Percentiles rank a stretch among this genome's conserved stretches.
phyloP scores from a whole-genome alignment of 1,140 invertebrate genomes.

The Leptinotarsa undecemlineata region DNA sequence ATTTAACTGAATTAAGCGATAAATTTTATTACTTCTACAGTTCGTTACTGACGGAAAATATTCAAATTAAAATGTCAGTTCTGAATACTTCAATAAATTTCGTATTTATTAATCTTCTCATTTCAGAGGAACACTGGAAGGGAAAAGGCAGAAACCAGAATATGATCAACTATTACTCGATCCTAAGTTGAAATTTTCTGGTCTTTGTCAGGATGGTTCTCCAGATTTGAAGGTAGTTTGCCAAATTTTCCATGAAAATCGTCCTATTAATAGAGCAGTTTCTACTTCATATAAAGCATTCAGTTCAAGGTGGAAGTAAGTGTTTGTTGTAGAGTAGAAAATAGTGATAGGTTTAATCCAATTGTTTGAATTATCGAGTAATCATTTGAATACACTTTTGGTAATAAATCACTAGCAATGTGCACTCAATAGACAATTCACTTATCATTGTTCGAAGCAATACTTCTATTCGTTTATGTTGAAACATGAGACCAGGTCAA shows the following conservation, averaged over 20 bases:
- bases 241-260: slow-evolving; percentile 84
- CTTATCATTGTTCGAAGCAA: too few species aligned
- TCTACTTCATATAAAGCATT: slow-evolving; percentile 93
- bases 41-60: slow-evolving; percentile 81
- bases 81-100: slow-evolving; percentile 13
- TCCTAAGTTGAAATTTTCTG: slow-evolving; percentile 89
- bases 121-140: slow-evolving; percentile 91
- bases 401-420: too few species aligned
- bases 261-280: slow-evolving; percentile 84
- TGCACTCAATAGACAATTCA: too few species aligned
- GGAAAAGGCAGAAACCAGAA: slow-evolving; percentile 80
- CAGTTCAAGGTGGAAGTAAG: slow-evolving; percentile 88
- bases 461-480: too few species aligned
- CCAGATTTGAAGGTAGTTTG: slow-evolving; percentile 87
- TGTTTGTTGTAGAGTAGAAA: background rate
- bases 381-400: too few species aligned
- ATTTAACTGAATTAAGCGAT: slow-evolving; percentile 53
- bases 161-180: slow-evolving; percentile 86
- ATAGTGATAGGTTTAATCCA: too few species aligned
- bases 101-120: slow-evolving; percentile 33
- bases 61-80: slow-evolving; percentile 93
- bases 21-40: slow-evolving; percentile 89
- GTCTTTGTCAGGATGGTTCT: slow-evolving; percentile 77
- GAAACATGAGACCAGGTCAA: too few species aligned
- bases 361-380: too few species aligned